phyloP scores from a whole-genome alignment of 2,888 invertebrate species.

The Trypoxylon attenuatum region DNA sequence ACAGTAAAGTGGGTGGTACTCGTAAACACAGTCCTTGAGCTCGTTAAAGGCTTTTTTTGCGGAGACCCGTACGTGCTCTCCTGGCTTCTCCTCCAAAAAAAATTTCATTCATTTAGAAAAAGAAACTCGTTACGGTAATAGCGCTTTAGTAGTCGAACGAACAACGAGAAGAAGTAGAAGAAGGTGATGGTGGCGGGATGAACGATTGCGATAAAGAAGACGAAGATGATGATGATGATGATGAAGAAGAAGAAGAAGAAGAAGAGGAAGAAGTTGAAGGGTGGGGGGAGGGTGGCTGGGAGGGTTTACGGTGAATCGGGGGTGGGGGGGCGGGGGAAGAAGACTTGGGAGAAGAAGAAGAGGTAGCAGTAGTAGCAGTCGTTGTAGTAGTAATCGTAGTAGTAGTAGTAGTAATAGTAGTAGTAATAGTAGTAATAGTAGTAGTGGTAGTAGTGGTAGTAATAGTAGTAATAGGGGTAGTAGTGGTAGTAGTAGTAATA shows the following conservation, averaged over 20 bases:
- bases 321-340: constrained; percentile 6
- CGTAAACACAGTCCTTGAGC: constrained; percentile 68
- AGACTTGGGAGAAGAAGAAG: constrained; percentile 6
- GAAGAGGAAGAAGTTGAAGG: neutral
- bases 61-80: constrained; percentile 42
- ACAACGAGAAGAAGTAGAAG: too few relatives aligned
- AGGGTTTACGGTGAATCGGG: too few relatives aligned
- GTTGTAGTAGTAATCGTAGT: neutral
- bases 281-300: too few relatives aligned
- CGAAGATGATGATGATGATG: too few relatives aligned
- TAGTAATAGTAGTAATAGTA: neutral
- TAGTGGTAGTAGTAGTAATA: too few relatives aligned
- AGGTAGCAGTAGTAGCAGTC: constrained; percentile 7
- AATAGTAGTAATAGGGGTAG: neutral
- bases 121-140: neutral
- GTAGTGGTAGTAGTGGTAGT: neutral
- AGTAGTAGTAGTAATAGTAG: neutral
- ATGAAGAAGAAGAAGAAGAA: constrained; percentile 1
- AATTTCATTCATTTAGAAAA: constrained; percentile 10
- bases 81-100: constrained; percentile 36
- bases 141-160: too few relatives aligned
- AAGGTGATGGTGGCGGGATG: too few relatives aligned
- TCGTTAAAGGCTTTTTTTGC: constrained; percentile 66
- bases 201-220: too few relatives aligned
- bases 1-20: constrained; percentile 59